A percentile compares a stretch with the other conserved stretches of the same genome.
phyloP scores from a whole-genome alignment of 1,140 invertebrate species.

The Drosophila guanche region DNA sequence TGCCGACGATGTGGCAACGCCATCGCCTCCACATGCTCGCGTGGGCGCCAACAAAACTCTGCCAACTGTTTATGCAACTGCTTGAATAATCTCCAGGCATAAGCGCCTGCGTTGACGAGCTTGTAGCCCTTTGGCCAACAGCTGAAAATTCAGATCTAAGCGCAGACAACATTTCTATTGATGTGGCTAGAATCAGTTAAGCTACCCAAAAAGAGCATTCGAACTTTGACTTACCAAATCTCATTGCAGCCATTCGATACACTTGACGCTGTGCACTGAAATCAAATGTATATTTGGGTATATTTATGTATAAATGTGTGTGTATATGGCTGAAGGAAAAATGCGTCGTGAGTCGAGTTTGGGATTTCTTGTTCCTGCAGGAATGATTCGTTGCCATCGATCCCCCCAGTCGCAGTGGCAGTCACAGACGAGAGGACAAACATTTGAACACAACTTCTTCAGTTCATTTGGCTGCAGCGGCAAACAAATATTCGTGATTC shows the following conservation, averaged over 20 bases:
- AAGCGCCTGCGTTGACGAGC: constrained; percentile 14
- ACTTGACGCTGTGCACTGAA: constrained; percentile 68
- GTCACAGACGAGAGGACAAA: constrained; percentile 34
- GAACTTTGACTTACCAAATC: not conserved
- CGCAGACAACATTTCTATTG: not conserved
- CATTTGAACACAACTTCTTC: constrained; percentile 74
- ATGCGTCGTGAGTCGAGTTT: constrained; percentile 81
- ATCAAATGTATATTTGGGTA: constrained; percentile 61
- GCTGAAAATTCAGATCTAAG: not conserved
- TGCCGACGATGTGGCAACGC: constrained; percentile 65
- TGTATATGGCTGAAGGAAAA: constrained; percentile 44
- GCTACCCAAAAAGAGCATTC: constrained; percentile 9
- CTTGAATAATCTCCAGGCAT: constrained; percentile 55
- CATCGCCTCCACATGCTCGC: not conserved
- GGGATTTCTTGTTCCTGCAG: constrained; percentile 64
- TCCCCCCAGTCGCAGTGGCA: constrained; percentile 5
- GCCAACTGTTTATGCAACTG: constrained; percentile 72
- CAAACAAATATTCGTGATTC: constrained; percentile 83
- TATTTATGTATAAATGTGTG: constrained; percentile 11
- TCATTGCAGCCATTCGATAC: constrained; percentile 63
- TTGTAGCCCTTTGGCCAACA: not conserved
- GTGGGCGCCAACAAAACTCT: constrained; percentile 68
- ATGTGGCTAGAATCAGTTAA: too few relatives aligned
- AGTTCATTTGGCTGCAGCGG: constrained; percentile 63
- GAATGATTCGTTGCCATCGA: constrained; percentile 38